Conservation (phyloP, 2,113 vertebrate genomes). For the Apteryx mantelli region DNA sequence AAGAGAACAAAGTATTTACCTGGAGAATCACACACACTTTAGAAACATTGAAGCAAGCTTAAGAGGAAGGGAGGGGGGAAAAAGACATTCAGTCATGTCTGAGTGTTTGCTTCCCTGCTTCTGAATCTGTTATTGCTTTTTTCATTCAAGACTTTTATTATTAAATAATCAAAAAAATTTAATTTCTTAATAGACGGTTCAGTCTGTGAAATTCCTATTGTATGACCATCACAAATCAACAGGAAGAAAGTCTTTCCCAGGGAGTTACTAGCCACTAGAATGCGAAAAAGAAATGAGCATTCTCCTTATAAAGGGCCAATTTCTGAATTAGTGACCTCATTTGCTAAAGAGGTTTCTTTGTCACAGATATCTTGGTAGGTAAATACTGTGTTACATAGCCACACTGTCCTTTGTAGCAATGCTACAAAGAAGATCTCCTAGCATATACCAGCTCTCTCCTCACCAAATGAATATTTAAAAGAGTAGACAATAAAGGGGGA, state of each 20-base stretch:
- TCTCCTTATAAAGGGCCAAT: constrained; percentile 31
- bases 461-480: constrained; percentile 69
- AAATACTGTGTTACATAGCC: constrained; percentile 20
- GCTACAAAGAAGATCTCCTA: constrained; percentile 42
- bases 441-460: constrained; percentile 1
- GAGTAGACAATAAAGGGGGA: constrained; percentile 53
- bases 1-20: constrained; percentile 17
- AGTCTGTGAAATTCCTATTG: constrained; percentile 47
- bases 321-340: constrained; percentile 65
- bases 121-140: neutral
- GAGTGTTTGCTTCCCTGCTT: neutral
- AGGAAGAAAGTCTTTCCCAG: constrained; percentile 59
- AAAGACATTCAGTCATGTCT: neutral
- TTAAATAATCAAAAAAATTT: constrained; percentile 69
- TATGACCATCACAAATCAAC: constrained; percentile 68
- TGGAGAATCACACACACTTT: neutral
- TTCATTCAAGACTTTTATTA: constrained; percentile 35
- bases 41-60: neutral
- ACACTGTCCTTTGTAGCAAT: constrained; percentile 7
- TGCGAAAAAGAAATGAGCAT: constrained; percentile 3
- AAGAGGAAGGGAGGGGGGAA: neutral
- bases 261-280: constrained; percentile 8
- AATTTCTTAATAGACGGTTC: constrained; percentile 44
- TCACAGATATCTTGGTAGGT: constrained; percentile 50
- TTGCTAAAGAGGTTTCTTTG: constrained; percentile 68